Percentiles rank a stretch among this genome's conserved stretches.
Conservation (phyloP, 2,797 vertebrate genomes). For the Oreochromis grahami region DNA sequence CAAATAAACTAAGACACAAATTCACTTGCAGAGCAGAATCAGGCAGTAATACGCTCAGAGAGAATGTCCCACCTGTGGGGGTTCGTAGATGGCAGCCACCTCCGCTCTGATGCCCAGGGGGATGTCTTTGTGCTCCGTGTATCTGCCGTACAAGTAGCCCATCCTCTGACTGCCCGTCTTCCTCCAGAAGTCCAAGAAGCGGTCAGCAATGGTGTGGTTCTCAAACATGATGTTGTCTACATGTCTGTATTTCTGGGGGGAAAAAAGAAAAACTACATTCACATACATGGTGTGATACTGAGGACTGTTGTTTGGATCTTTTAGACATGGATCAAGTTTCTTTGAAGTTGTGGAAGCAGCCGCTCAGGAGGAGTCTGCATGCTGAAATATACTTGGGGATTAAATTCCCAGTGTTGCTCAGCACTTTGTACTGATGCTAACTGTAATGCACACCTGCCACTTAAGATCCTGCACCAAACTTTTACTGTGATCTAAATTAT, state of each 20-base stretch:
- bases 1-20: background rate
- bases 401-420: background rate
- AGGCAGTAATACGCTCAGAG: rapidly evolving
- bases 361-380: background rate
- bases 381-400: background rate
- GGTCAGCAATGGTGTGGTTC: slow-evolving; percentile 97
- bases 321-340: background rate
- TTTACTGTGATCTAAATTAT: background rate
- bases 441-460: background rate
- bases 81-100: slow-evolving; percentile 96
- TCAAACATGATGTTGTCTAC: slow-evolving; percentile 99
- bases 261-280: rapidly evolving
- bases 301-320: background rate
- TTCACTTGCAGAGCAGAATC: background rate
- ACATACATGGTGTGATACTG: background rate
- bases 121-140: slow-evolving; percentile 98
- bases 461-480: background rate
- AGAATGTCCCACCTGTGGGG: slow-evolving; percentile 85
- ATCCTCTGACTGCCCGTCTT: slow-evolving; percentile 96
- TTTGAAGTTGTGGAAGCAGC: background rate
- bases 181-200: slow-evolving; percentile 98
- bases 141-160: slow-evolving; percentile 92
- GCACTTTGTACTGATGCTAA: background rate
- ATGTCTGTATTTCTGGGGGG: slow-evolving; percentile 94
- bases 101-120: slow-evolving; percentile 94